A percentile compares a stretch with the other conserved stretches of the same genome.
Conservation (phyloP, 2,113 vertebrate genomes). For the Baryphthengus martii region DNA sequence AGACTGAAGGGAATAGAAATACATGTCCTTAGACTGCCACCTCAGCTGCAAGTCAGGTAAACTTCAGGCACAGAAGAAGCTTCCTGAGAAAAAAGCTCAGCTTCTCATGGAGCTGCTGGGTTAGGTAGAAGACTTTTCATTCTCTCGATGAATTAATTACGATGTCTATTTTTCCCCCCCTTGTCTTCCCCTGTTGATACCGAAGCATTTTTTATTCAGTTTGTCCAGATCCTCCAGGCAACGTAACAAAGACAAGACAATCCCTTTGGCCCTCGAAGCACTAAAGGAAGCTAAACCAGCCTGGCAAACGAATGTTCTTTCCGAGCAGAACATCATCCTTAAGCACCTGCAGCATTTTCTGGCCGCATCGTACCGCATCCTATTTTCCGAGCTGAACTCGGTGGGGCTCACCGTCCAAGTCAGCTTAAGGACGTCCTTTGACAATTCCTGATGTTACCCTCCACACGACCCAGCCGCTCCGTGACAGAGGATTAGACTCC, state of each 20-base stretch:
- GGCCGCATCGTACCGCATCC: not conserved
- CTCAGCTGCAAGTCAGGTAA: not conserved
- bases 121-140: not conserved
- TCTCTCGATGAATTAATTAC: not conserved
- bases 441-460: not conserved
- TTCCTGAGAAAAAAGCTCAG: not conserved
- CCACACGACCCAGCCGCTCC: not conserved
- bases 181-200: not conserved
- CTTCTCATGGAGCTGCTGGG: not conserved
- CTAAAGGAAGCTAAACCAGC: conserved; percentile 17
- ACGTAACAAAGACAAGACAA: not conserved
- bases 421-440: not conserved
- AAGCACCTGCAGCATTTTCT: not conserved
- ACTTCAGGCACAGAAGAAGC: not conserved
- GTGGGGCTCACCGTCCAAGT: not conserved
- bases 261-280: conserved; percentile 6
- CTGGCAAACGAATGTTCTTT: not conserved
- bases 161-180: not conserved
- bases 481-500: not conserved
- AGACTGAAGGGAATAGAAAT: not conserved
- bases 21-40: not conserved
- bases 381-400: not conserved
- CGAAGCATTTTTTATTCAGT: not conserved
- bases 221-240: not conserved
- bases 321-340: not conserved